Evolutionary conservation across 2,797 vertebrate genomes (phyloP), one percentile per base, ranked within the genome.

Genomic region (Brotula barbata): DNA sequence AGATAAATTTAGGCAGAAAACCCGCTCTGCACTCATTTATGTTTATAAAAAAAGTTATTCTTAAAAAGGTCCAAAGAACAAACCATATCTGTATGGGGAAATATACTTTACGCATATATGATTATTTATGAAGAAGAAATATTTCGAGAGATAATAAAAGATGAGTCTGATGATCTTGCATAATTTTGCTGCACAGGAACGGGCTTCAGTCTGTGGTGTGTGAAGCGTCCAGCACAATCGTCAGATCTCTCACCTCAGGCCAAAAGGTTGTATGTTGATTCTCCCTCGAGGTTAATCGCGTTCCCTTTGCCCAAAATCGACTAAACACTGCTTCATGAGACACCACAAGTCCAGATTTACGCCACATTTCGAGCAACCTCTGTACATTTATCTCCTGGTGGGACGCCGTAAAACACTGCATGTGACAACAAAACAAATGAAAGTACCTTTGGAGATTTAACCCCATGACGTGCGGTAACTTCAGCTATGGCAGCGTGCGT

Each of bases 221-320:
- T 71, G 54, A 64, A 46, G 46, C 40, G 36, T 25, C 44, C 44
- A 9, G 56, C 14, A 34, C 44, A 60, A 34, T 25, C 12, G 3
- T 43, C 39, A 52, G 46, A 68, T 42, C 43, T 75, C 39, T 81
- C 39, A 78, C 71, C 71, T 69, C n/a, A 3, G 44, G 41, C 58
- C 59, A 75, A 11, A 14, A 53, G 53, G 62, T 31, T 45, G 37
- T 53, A 59, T 6, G 6, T 37, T n/a, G 57, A 52, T 70, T 61
- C 28, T 63, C 34, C 65, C 37, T 15, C 19, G 28, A 65, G 66
- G 64, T 81, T 78, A 78, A 71, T 22, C 61, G 62, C 25, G 5
- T 68, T 73, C 41, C 56, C 19, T 0, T 28, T 43, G 67, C 63
- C 40, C 45, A 68, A 65, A 57, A 16, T 22, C 25, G 42, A 50